Evolutionary conservation across 37 sponge, comb jelly and placozoan genomes (phyloP), one percentile per base, ranked within the genome.

Genomic region (Crambe crambe): DNA sequence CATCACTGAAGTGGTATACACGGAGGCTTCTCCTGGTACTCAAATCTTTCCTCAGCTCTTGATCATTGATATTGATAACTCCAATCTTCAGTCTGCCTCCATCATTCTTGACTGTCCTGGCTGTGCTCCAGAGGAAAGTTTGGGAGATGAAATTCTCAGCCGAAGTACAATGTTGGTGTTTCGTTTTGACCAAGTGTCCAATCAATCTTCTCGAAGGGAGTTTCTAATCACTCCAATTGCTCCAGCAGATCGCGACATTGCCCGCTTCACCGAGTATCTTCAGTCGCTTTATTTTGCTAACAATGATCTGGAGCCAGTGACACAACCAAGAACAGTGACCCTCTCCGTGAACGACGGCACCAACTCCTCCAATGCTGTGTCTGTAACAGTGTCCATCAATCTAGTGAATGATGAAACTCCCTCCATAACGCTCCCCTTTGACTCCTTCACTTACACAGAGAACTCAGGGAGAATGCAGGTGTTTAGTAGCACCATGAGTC

Each of bases 361-460:
- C 2, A 40, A 36, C 22, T 17, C 38, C 0, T 83, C 80, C 42
- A 67, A 68, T 35, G 34, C 37, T 59, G 70, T 57, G 5, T 29
- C 42, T 29, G 75, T 83, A 27, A 68, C 34, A 37, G 58, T 89
- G 25, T 29, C 36, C 15, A 59, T 89, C 18, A 26, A 17, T n/a
- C 68, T 65, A 23, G 72, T 88, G 2, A 88, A 88, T 71, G 74
- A 88, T 35, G 72, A 82, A 25, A 4, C 68, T 26, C 83, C 83
- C 39, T 23, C 30, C 25, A 40, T 88, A 25, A 17, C 56, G 18
- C 66, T 88, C 26, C 83, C 83, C 8, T 62, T 37, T 37, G 30
- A 29, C 2, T 58, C 31, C 25, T 58, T 77, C 79, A 78, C 61
- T 22, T 88, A 72, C 57, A 36, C 32, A 47, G 89, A 88, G 56